Percentiles rank a stretch among this genome's conserved stretches.
These are phyloP conservation scores for Leucozona laternaria DNA, from an alignment of 2,888 invertebrate species.

Conservation along the genomic window DNA sequence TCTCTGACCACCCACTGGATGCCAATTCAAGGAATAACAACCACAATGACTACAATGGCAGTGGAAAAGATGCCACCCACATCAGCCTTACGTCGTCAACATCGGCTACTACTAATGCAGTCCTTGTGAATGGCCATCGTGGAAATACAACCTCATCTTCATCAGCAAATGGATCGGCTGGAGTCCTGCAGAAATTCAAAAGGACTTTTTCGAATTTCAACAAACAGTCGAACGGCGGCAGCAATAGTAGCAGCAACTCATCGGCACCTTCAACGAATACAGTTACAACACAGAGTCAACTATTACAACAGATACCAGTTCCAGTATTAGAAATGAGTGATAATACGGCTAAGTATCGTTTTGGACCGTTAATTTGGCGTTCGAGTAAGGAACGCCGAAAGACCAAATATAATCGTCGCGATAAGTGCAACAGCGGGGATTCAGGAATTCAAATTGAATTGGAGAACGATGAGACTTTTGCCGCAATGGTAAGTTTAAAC, in stretches of 20 bases:
- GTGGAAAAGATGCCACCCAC: conserved; percentile 58
- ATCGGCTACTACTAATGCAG: conserved; percentile 47
- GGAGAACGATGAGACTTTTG: conserved; percentile 83
- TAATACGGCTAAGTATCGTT: conserved; percentile 84
- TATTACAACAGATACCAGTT: conserved; percentile 71
- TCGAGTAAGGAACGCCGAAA: conserved; percentile 89
- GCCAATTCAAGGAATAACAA: conserved; percentile 51
- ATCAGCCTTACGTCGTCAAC: conserved; percentile 55
- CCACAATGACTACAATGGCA: conserved; percentile 64
- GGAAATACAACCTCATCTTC: conserved; percentile 45
- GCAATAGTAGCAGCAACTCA: conserved; percentile 58
- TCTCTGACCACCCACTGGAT: conserved; percentile 79
- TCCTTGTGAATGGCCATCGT: conserved; percentile 60
- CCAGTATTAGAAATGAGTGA: conserved; percentile 71
- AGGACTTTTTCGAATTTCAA: conserved; percentile 87
- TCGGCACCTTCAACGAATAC: conserved; percentile 54
- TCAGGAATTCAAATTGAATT: conserved; percentile 89
- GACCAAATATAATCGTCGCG: conserved; percentile 88
- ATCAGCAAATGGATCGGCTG: conserved; percentile 82
- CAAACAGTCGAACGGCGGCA: conserved; percentile 76
- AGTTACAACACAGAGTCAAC: conserved; percentile 25
- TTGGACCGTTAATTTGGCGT: conserved; percentile 89
- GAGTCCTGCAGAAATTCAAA: conserved; percentile 89
- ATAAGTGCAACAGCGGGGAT: conserved; percentile 90
- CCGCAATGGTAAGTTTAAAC: conserved; percentile 63